phyloP scores from a whole-genome alignment of 2,113 vertebrate genomes.

The Collichthys lucidus region DNA sequence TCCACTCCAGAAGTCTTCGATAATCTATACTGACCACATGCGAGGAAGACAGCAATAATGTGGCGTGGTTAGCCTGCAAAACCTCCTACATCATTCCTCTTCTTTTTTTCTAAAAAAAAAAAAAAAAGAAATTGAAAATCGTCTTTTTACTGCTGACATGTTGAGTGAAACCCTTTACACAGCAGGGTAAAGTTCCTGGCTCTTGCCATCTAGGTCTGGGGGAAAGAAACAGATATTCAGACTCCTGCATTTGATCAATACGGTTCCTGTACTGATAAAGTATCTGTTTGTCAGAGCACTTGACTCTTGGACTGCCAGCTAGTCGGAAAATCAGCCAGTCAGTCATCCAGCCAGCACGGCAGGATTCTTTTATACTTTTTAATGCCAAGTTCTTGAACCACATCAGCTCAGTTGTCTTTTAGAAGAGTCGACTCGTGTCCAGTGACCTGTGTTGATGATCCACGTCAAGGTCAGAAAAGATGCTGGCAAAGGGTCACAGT shows the following conservation, averaged over 20 bases:
- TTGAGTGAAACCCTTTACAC: conserved; percentile 1
- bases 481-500: neutral
- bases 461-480: neutral
- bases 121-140: neutral
- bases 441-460: conserved; percentile 3
- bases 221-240: conserved; percentile 20
- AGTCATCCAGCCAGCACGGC: neutral
- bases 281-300: conserved; percentile 12
- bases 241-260: conserved; percentile 35
- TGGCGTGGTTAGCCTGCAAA: conserved; percentile 8
- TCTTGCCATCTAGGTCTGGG: conserved; percentile 2
- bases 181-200: neutral
- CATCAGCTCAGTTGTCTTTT: conserved; percentile 1
- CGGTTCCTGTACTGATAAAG: conserved; percentile 14
- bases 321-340: conserved; percentile 8
- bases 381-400: conserved; percentile 1
- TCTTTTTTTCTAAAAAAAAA: neutral
- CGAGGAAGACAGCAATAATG: conserved; percentile 23
- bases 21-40: conserved; percentile 58
- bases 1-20: conserved; percentile 46
- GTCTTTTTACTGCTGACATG: conserved; percentile 22
- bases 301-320: conserved; percentile 4
- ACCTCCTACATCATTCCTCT: conserved; percentile 4
- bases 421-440: neutral
- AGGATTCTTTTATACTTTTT: conserved; percentile 13